A percentile compares a stretch with the other conserved stretches of the same genome.
Conservation (phyloP, 2,113 vertebrate species). For the Scartelaos histophorus region DNA sequence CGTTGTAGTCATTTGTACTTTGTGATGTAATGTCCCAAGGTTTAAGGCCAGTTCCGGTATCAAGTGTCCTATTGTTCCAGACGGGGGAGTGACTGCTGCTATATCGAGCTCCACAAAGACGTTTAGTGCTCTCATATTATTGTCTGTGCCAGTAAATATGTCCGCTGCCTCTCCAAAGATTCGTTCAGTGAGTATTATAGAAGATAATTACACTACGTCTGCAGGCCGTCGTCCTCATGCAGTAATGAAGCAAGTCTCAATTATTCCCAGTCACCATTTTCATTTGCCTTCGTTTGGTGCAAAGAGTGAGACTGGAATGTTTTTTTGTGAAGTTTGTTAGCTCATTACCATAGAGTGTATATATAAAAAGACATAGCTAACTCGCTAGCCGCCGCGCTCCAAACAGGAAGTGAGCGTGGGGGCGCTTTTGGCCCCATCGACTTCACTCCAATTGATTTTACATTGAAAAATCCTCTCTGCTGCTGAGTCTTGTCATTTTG, state of each 20-base stretch:
- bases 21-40: conserved; percentile 8
- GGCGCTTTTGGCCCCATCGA: too few relatives aligned
- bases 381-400: too few relatives aligned
- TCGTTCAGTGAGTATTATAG: neutral
- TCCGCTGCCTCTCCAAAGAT: neutral
- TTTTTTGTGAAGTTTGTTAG: neutral
- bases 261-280: conserved; percentile 1
- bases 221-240: neutral
- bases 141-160: conserved; percentile 12
- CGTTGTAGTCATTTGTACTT: neutral
- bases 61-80: conserved; percentile 3
- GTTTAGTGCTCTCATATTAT: conserved; percentile 6
- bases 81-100: neutral
- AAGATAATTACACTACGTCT: neutral
- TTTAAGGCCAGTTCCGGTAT: neutral
- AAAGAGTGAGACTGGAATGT: neutral
- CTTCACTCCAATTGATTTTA: too few relatives aligned
- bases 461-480: too few relatives aligned
- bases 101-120: conserved; percentile 6
- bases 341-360: too few relatives aligned
- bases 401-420: too few relatives aligned
- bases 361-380: too few relatives aligned
- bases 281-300: conserved; percentile 4
- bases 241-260: conserved; percentile 3
- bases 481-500: too few relatives aligned